Evolutionary conservation across 1,140 invertebrate genomes (phyloP), one percentile per base, ranked within the genome.

Genomic region (Dreissena rostriformis): DNA sequence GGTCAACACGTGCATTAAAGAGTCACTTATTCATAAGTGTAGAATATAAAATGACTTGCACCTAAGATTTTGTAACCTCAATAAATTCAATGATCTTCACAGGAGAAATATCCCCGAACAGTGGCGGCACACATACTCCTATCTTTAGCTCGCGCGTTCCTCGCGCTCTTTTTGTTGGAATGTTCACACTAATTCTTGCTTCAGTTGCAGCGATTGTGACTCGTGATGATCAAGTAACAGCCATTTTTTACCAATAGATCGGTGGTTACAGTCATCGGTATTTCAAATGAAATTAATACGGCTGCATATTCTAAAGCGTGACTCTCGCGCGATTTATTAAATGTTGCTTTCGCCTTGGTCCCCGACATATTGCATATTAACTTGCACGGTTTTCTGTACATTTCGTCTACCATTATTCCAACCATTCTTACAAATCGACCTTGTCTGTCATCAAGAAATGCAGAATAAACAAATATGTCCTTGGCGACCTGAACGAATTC

Each of bases 31-130:
- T 90, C 77, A 55, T 90, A 68, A 12, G 85, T 79, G 78, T 93
- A 93, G 66, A 93, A 86, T 49, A 89, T 89, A n/a, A 93, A 85
- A 84, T 90, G 85, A 66, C 87, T 63, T 11, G 88, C 91, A n/a
- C 92, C 91, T 53, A 93, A 84, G 63, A 93, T 72, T 72, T 87
- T 67, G 81, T 87, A 26, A 92, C 55, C 84, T 93, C 92, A 51
- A 93, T 84, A 83, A 92, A 93, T 55, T 93, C 88, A 39, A 93
- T 79, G 0, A 93, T 39, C 39, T 80, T 83, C 22, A 81, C 82
- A 39, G 89, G 61, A 19, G 77, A 80, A 49, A 91, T 88, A 51
- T 90, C 65, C 15, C 91, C 91, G 86, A 91, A 92, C 51, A 93
- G 79, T 7, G 92, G 92, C 11, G 93, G 67, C 4, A 68, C 67